Conservation (phyloP, 2,888 invertebrate species). For the Standfussiana lucernea region DNA sequence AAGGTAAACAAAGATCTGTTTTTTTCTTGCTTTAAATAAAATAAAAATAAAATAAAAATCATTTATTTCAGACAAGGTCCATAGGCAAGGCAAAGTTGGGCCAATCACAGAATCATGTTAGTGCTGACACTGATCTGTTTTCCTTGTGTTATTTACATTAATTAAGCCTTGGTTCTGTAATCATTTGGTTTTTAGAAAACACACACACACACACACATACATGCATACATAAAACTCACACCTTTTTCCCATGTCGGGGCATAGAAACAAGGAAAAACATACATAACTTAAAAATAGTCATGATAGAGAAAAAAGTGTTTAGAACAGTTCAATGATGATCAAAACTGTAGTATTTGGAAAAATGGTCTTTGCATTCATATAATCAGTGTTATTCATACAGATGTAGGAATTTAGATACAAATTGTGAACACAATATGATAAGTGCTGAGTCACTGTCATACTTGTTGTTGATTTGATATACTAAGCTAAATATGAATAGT, state of each 20-base stretch:
- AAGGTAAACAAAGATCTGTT: constrained; percentile 34
- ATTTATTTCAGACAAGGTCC: too few species aligned
- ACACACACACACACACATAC: neutral
- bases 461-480: constrained; percentile 4
- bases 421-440: constrained; percentile 15
- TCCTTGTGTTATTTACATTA: constrained; percentile 20
- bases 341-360: neutral
- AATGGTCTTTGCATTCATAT: neutral
- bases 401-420: neutral
- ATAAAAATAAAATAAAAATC: too few species aligned
- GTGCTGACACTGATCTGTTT: constrained; percentile 23
- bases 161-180: neutral
- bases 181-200: neutral
- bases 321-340: neutral
- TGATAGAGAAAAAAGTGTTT: neutral
- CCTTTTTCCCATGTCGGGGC: too few species aligned
- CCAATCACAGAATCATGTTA: constrained; percentile 20
- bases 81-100: too few species aligned
- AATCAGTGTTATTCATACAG: neutral
- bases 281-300: neutral
- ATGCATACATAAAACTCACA: neutral
- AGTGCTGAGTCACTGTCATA: constrained; percentile 23
- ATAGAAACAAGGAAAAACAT: neutral
- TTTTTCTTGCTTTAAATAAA: too few species aligned
- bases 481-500: neutral